phyloP scores from a whole-genome alignment of 2,888 invertebrate species.

The Torymus aiolomorphi region DNA sequence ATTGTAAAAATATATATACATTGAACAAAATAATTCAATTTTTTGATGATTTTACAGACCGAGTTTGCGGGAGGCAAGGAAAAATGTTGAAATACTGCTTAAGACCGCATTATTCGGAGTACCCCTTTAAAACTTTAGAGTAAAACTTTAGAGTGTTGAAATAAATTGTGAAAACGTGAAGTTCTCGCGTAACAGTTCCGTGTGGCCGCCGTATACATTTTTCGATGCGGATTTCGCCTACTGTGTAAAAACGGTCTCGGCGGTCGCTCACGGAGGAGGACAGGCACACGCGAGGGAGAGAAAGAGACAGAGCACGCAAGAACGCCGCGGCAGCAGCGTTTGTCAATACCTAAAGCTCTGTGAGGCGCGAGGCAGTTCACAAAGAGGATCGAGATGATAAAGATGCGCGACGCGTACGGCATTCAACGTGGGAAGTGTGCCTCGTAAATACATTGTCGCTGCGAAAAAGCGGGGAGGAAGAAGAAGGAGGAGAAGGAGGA shows the following conservation, averaged over 20 bases:
- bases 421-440: slow-evolving; percentile 12
- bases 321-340: background rate
- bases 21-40: too few species aligned
- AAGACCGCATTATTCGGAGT: background rate
- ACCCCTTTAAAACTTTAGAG: too few species aligned
- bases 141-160: too few species aligned
- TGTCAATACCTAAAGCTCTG: slow-evolving; percentile 25
- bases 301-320: background rate
- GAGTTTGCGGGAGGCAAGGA: background rate
- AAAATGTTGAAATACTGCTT: background rate
- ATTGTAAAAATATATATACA: too few species aligned
- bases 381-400: slow-evolving; percentile 40
- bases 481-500: too few species aligned
- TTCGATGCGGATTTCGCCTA: background rate
- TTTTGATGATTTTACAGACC: too few species aligned
- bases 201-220: background rate
- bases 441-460: slow-evolving; percentile 39
- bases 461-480: background rate
- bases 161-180: too few species aligned
- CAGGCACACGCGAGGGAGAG: background rate
- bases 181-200: too few species aligned
- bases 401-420: slow-evolving; percentile 37
- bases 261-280: too few species aligned
- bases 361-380: background rate
- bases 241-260: background rate